Evolutionary conservation across 1,140 invertebrate species (phyloP), one percentile per base, ranked within the genome.

Genomic region (Drosophila micromelanica): DNA sequence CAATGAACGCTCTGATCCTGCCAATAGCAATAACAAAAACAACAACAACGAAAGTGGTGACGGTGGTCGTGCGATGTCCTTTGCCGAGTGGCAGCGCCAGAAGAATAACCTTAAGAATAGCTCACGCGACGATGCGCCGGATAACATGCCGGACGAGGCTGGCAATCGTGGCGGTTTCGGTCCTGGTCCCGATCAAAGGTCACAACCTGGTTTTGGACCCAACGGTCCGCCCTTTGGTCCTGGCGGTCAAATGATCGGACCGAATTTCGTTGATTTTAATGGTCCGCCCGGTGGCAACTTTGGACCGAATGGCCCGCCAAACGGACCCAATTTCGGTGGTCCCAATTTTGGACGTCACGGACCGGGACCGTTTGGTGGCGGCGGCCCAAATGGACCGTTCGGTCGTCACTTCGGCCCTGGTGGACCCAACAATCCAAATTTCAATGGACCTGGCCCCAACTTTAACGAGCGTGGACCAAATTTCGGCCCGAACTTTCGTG

Each of bases 81-180:
- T 90, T 73, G 78, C 85, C 35, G 85, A 90, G 51, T 90, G 85
- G 85, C 80, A 90, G 45, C 71, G 75, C 11, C 78, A 90, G 20
- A 90, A 90, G 30, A 89, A 89, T 20, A 42, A 70, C 11, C 72
- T 52, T 13, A 9, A 12, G 15, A 30, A 6, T 42, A 20, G 23
- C 11, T 59, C 57, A 20, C 62, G 52, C 20, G 56, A 63, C 12
- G 5, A 37, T 2, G 23, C 56, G 12, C 6, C 48, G 38, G 6
- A 56, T 13, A 27, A 48, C n/a, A 27, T 38, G 37, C 13, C 13
- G 37, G 30, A 37, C 11, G 15, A 43, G 0, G n/a, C 49, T 9
- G 42, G 59, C 2, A 57, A 51, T 51, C 69, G 52, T 6, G 62
- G 51, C 8, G 38, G 37, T 5, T 61, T 46, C 17, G 59, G 59